A percentile compares a stretch with the other conserved stretches of the same genome.
phyloP scores from a whole-genome alignment of 2,888 invertebrate genomes.

The Drosophila flavopinicola region DNA sequence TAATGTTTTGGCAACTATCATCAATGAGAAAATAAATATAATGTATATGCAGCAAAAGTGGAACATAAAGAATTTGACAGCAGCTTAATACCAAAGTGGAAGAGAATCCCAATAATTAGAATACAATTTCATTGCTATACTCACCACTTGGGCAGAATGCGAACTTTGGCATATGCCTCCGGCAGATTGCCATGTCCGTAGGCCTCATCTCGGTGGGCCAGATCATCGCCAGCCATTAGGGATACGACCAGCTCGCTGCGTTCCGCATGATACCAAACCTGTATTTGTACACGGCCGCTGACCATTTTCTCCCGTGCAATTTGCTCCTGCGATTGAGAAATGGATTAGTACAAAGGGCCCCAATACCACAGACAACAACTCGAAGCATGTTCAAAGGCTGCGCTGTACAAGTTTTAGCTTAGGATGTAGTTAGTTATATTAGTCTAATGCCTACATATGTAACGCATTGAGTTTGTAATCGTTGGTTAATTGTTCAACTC shows the following conservation, averaged over 20 bases:
- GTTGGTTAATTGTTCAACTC: conserved; percentile 34
- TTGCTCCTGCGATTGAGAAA: conserved; percentile 86
- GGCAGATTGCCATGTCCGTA: conserved; percentile 91
- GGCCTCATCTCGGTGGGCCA: conserved; percentile 91
- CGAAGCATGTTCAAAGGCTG: conserved; percentile 20
- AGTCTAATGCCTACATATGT: conserved; percentile 46
- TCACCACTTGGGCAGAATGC: conserved; percentile 92
- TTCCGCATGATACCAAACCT: conserved; percentile 95
- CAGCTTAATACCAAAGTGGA: no score
- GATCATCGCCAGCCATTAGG: conserved; percentile 93
- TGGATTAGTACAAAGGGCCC: conserved; percentile 25
- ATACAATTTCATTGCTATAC: conserved; percentile 71
- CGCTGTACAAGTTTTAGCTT: conserved; percentile 34
- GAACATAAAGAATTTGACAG: no score
- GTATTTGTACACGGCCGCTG: conserved; percentile 92
- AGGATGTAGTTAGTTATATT: conserved; percentile 20
- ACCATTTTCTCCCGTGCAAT: conserved; percentile 90
- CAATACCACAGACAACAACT: conserved; percentile 8
- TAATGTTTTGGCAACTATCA: no score
- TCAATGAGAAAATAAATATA: no score
- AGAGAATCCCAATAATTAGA: background rate
- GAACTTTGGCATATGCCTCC: conserved; percentile 93
- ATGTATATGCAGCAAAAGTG: no score
- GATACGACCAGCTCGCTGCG: conserved; percentile 93
- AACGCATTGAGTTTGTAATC: conserved; percentile 22